These are phyloP conservation scores for Trichomalopsis sarcophagae DNA, from an alignment of 1,140 invertebrate species.

Conservation along the genomic window DNA sequence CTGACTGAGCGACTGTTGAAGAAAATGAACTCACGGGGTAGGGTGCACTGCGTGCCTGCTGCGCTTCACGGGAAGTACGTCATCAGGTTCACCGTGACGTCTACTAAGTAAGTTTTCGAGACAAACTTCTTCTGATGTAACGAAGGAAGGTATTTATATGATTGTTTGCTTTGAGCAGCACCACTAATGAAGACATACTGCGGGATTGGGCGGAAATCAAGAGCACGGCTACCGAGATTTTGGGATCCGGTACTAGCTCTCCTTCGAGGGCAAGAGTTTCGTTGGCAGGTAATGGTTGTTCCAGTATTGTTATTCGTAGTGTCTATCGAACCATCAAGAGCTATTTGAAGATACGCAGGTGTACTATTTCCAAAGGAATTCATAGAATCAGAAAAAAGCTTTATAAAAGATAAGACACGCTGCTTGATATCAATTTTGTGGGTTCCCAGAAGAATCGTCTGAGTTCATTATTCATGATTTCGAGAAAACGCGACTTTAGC, in stretches of 20 bases:
- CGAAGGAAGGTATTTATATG: no score
- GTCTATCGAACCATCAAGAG: neutral
- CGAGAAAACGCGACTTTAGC: no score
- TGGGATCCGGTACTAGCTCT: slow-evolving; percentile 75
- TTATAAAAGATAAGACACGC: neutral
- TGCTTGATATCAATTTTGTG: neutral
- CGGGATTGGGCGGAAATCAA: slow-evolving; percentile 94
- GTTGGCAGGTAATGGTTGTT: slow-evolving; percentile 81
- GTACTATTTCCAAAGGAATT: neutral
- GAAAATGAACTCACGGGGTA: slow-evolving; percentile 88
- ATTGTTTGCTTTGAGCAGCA: slow-evolving; percentile 71
- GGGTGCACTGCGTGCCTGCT: slow-evolving; percentile 95
- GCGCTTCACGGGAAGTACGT: slow-evolving; percentile 93
- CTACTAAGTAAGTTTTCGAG: slow-evolving; percentile 77
- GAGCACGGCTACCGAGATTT: slow-evolving; percentile 83
- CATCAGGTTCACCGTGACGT: slow-evolving; percentile 93
- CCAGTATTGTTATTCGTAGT: neutral
- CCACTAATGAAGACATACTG: slow-evolving; percentile 91
- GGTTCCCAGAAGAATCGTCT: no score
- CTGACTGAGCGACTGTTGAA: slow-evolving; percentile 91
- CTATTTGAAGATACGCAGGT: neutral
- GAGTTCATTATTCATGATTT: no score
- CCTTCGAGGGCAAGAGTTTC: slow-evolving; percentile 80
- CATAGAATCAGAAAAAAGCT: no score
- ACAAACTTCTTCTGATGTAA: no score